Conservation (phyloP, 1,140 invertebrate species). For the Euglossa dilemma region DNA sequence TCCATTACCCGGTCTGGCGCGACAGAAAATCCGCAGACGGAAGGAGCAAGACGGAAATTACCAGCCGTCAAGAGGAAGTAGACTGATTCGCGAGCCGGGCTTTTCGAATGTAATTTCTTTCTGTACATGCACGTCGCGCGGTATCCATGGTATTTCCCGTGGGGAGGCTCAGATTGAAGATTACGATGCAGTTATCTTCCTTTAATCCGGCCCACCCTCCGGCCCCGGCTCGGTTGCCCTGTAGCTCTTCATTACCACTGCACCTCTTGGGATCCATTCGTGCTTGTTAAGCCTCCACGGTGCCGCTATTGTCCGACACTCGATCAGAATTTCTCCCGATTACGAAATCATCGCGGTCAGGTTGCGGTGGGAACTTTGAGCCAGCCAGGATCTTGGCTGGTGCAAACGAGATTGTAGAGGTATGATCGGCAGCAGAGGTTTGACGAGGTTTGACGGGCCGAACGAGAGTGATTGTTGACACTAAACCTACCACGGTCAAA, state of each 20-base stretch:
- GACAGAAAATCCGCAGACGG: neutral
- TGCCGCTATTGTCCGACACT: neutral
- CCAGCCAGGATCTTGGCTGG: neutral
- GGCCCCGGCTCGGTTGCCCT: slow-evolving; percentile 7
- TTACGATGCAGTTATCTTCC: slow-evolving; percentile 64
- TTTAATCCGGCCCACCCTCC: slow-evolving; percentile 51
- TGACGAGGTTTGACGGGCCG: too few species aligned
- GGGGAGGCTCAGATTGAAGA: slow-evolving; percentile 54
- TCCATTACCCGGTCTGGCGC: neutral
- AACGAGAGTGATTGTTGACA: too few species aligned
- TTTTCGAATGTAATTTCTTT: slow-evolving; percentile 50
- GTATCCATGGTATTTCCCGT: slow-evolving; percentile 40
- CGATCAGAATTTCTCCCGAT: slow-evolving; percentile 47
- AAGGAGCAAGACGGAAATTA: slow-evolving; percentile 28
- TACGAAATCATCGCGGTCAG: neutral
- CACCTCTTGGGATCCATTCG: slow-evolving; percentile 48
- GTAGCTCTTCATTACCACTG: slow-evolving; percentile 60
- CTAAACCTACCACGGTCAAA: too few species aligned
- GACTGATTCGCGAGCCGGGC: neutral
- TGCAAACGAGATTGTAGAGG: too few species aligned
- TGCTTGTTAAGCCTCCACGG: slow-evolving; percentile 40
- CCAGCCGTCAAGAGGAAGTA: neutral
- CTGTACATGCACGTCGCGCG: slow-evolving; percentile 4
- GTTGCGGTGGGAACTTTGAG: neutral
- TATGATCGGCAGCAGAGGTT: too few species aligned